phyloP scores from a whole-genome alignment of 2,888 invertebrate genomes.

The Alcis repandata region DNA sequence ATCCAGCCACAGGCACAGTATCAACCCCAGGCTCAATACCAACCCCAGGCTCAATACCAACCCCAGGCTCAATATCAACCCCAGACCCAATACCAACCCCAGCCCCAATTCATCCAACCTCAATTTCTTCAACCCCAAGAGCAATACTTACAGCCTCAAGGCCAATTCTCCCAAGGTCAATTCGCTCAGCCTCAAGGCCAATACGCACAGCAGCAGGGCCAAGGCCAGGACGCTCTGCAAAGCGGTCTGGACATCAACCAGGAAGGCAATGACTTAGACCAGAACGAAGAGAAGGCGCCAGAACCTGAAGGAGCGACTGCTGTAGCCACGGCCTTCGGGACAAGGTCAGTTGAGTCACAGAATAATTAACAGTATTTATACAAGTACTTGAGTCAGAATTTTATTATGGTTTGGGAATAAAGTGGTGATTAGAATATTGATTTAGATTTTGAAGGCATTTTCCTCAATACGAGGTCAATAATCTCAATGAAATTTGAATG shows the following conservation, averaged over 20 bases:
- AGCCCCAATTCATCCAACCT: conserved; percentile 40
- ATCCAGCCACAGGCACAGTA: conserved; percentile 50
- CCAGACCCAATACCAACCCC: conserved; percentile 35
- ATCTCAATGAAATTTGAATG: background rate
- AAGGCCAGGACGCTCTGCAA: conserved; percentile 63
- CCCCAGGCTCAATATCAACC: conserved; percentile 10
- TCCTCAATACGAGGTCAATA: background rate
- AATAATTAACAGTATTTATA: no score
- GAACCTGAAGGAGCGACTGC: conserved; percentile 67
- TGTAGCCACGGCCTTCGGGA: conserved; percentile 78
- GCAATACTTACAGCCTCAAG: conserved; percentile 18
- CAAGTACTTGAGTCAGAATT: conserved; percentile 35
- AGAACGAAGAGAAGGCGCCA: conserved; percentile 57
- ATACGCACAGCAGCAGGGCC: conserved; percentile 56
- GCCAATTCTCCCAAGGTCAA: conserved; percentile 33
- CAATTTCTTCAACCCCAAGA: conserved; percentile 44
- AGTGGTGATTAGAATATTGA: conserved; percentile 15
- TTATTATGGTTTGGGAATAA: conserved; percentile 25
- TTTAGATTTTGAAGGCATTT: conserved; percentile 4
- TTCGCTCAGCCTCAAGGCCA: conserved; percentile 55
- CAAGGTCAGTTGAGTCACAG: conserved; percentile 66
- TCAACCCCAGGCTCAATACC: conserved; percentile 26
- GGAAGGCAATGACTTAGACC: conserved; percentile 73
- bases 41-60: conserved; percentile 46
- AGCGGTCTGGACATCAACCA: conserved; percentile 76